Evolutionary conservation across 2,888 invertebrate species (phyloP), one percentile per base, ranked within the genome.

Genomic region (Eristalis arbustorum): DNA sequence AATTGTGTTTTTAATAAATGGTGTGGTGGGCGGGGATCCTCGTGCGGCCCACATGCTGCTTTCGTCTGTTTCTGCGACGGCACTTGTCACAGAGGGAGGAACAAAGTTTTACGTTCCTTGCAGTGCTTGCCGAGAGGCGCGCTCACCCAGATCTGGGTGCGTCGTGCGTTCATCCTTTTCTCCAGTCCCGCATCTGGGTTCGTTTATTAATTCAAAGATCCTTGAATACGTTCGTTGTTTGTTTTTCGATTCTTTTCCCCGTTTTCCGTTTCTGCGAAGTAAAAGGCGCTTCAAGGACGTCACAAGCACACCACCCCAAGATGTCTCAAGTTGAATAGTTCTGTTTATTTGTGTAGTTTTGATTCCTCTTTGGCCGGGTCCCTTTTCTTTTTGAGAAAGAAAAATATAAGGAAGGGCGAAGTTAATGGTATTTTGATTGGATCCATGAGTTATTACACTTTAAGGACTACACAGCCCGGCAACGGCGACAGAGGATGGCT

Each of bases 1-100:
- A 81, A 81, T 73, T 77, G 77, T 85, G 34, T 74, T 85, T 73
- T 77, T 81, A 74, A 77, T 81, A 77, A 85, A 77, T 61, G 68
- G 59, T 31, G 5, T 31, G 31, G 31, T 1, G 31, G 0, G 31
- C 1, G 31, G 31, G 1, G 31, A 56, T 81, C 83, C 73, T 77
- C 59, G 59, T 42, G 37, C 49, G 40, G 25, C 13, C 56, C 49
- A 31, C 34, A 57, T 74, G 72, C 63, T 74, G 72, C 63, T 37
- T 11, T 40, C 22, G 1, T 59, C 37, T 8, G 40, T 31, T 8
- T 10, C 71, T 40, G 56, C 28, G 28, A 14, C 42, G 5, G 6
- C 14, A 42, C 42, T 42, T 42, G n/a, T 42, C 42, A 42, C 42
- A 6, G n/a, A 3, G 18, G 49, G 8, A 3, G 34, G 34, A 34